Conservation (phyloP, 2,113 vertebrate genomes). For the Mixornis gularis region DNA sequence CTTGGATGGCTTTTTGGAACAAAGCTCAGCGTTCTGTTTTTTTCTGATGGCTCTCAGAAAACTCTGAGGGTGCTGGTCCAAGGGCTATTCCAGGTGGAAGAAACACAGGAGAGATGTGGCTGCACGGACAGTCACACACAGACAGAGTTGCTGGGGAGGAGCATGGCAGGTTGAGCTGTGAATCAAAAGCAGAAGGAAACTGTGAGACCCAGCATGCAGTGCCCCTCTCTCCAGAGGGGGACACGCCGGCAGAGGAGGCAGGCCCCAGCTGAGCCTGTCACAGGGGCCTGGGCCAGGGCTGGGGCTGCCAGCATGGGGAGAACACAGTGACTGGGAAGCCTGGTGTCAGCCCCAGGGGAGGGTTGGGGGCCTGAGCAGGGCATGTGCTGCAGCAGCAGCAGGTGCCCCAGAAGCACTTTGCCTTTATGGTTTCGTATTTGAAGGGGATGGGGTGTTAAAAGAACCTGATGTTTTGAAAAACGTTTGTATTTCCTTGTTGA, state of each 20-base stretch:
- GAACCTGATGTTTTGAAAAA: background rate
- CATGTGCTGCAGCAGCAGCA: background rate
- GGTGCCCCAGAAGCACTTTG: background rate
- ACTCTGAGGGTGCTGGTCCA: background rate
- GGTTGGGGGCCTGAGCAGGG: background rate
- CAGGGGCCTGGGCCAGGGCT: background rate
- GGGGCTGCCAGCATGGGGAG: background rate
- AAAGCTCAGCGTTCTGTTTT: background rate
- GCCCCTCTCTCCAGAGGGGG: background rate
- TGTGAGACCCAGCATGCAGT: background rate
- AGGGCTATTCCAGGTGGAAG: background rate
- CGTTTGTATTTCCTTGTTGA: slow-evolving; percentile 1
- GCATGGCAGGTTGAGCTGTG: background rate
- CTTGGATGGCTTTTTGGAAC: background rate
- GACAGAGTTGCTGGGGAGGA: background rate
- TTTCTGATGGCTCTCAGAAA: background rate
- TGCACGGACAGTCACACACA: background rate
- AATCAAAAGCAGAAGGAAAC: background rate
- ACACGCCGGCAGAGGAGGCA: background rate
- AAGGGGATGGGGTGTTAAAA: background rate
- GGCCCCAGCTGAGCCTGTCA: background rate
- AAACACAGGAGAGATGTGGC: background rate
- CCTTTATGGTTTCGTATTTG: background rate
- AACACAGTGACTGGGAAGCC: background rate
- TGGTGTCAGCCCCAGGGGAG: background rate